These are phyloP conservation scores for Nannoperca australis DNA, from an alignment of 2,797 vertebrate species.

Conservation along the genomic window DNA sequence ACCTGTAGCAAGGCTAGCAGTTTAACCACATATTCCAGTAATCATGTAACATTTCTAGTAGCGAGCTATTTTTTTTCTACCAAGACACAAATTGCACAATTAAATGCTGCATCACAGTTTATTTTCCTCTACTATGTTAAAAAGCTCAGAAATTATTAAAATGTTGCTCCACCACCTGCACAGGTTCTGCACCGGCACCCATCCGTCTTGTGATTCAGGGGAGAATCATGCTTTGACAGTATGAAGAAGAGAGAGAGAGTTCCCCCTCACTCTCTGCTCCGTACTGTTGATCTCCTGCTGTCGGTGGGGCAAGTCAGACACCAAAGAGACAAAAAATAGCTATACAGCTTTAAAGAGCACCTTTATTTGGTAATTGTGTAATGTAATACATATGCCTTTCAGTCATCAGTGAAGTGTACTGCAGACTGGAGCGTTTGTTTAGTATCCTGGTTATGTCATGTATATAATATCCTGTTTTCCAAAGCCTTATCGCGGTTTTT, in stretches of 20 bases:
- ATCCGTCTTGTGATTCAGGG: neutral
- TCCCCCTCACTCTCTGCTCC: neutral
- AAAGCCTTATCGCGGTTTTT: too few relatives aligned
- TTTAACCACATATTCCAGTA: neutral
- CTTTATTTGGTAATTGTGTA: too few relatives aligned
- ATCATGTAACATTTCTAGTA: neutral
- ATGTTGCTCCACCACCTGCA: conserved; percentile 18
- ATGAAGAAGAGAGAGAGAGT: neutral
- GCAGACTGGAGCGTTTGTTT: neutral
- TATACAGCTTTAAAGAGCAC: neutral
- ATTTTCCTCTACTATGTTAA: conserved; percentile 3
- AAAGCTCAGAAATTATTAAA: conserved; percentile 23
- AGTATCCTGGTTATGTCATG: neutral
- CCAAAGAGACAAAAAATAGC: neutral
- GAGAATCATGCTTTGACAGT: conserved; percentile 5
- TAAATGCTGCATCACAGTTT: neutral
- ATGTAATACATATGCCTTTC: neutral
- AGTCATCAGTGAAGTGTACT: neutral
- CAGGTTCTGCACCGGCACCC: neutral
- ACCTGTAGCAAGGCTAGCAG: too few relatives aligned
- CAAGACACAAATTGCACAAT: neutral
- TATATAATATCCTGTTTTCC: neutral
- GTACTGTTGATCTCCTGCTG: neutral
- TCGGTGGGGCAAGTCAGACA: neutral
- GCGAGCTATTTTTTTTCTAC: neutral